Evolutionary conservation across 2,888 invertebrate genomes (phyloP), one percentile per base, ranked within the genome.

Genomic region (Epirrita christyi): DNA sequence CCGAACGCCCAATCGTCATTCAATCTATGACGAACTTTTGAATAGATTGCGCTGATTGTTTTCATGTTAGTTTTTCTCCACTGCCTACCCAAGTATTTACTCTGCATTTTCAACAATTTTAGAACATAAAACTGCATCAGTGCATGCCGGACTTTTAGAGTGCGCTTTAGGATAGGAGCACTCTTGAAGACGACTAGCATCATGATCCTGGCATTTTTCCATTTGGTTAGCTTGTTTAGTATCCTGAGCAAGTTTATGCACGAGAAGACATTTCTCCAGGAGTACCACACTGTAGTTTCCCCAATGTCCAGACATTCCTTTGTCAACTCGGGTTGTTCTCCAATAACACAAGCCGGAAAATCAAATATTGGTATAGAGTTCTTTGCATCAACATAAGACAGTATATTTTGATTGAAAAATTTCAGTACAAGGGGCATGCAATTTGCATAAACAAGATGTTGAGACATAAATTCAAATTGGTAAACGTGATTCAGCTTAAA

Each of bases 1-100:
- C 99, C 99, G 92, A 97, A 99, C 2, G 99, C 99, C 99, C 99
- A 99, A 85, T 99, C 99, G 82, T 99, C 99, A 78, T 99, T 99
- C 41, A 99, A 93, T 53, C 99, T 94, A 90, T 99, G 98, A 28
- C 98, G 94, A 2, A 98, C 97, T 93, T 99, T 99, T 57, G 98
- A 96, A 83, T 99, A 99, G 79, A 99, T 99, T 57, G 99, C 98
- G 81, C 99, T 99, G 91, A 99, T 98, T 0, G 98, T 98, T 86
- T 99, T 99, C 99, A 99, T 99, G 83, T 99, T 99, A 0, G 98
- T 97, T 86, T 99, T 99, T 46, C 99, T 94, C 99, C 99, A 99
- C 80, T 99, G 99, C 9, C 99, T 93, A 0, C 99, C 99, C 72
- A 99, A 94, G 90, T 99, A 99, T 81, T 99, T 98, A 0, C 99